phyloP scores from a whole-genome alignment of 2,113 vertebrate genomes.

The Microtus montanus region DNA sequence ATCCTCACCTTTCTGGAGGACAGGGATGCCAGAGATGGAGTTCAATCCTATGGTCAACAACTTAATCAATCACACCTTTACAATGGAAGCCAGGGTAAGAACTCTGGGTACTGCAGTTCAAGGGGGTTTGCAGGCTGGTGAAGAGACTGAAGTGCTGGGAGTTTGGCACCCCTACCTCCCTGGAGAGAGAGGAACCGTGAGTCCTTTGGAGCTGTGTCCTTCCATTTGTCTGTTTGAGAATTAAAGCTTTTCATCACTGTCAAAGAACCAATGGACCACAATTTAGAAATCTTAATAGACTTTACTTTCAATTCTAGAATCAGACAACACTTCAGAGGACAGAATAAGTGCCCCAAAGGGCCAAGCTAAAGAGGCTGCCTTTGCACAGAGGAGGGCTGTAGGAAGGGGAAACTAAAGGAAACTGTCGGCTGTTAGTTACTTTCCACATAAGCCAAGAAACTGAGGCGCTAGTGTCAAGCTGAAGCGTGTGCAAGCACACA shows the following conservation, averaged over 20 bases:
- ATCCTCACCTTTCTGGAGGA: neutral
- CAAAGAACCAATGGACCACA: neutral
- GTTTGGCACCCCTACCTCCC: neutral
- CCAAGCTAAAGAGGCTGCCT: neutral
- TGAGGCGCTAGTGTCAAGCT: neutral
- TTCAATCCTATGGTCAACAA: neutral
- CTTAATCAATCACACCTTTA: neutral
- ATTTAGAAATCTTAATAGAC: neutral
- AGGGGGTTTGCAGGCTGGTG: neutral
- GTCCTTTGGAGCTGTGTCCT: neutral
- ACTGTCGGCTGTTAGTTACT: neutral
- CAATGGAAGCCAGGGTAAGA: neutral
- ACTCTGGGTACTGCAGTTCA: neutral
- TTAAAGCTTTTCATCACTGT: neutral
- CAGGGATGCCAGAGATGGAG: neutral
- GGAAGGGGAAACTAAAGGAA: neutral
- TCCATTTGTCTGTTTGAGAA: neutral
- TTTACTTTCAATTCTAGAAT: neutral
- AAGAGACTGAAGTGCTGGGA: neutral
- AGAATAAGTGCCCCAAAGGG: neutral
- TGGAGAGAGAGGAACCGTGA: neutral
- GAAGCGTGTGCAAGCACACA: neutral
- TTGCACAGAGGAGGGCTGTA: neutral
- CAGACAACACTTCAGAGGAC: neutral
- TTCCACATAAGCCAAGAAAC: no score